Evolutionary conservation across 2,797 vertebrate genomes (phyloP).

Genomic region (Mus spretus): DNA sequence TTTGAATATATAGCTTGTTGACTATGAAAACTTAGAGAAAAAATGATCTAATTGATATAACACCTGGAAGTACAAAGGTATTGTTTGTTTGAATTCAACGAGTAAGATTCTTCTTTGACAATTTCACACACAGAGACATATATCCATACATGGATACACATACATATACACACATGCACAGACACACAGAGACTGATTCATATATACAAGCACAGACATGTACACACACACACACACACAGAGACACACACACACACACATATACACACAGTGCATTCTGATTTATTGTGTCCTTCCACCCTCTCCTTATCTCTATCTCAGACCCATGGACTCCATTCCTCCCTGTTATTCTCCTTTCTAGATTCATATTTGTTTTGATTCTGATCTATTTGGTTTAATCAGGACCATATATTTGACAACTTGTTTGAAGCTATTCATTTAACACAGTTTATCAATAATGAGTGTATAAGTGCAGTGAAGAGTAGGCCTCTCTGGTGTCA

Average conservation of each 20-base stretch:
- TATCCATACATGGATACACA: neutral
- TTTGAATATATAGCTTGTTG: neutral
- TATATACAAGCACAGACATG: too few relatives aligned
- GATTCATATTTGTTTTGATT: too few relatives aligned
- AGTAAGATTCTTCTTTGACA: neutral
- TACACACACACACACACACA: neutral
- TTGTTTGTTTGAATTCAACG: neutral
- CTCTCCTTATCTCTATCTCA: neutral
- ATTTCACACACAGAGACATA: neutral
- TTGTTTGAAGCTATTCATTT: neutral
- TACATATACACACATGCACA: too few relatives aligned
- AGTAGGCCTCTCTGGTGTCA: too few relatives aligned
- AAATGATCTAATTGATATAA: neutral
- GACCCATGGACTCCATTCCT: neutral
- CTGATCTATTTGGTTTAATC: neutral
- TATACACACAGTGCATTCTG: neutral
- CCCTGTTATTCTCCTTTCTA: too few relatives aligned
- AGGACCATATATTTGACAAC: neutral
- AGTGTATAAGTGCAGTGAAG: neutral
- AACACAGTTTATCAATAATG: too few relatives aligned
- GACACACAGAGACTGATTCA: neutral
- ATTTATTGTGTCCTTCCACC: too few relatives aligned
- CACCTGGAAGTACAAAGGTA: neutral
- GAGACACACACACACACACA: neutral
- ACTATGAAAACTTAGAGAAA: neutral